Evolutionary conservation across 1,140 invertebrate species (phyloP), one percentile per base, ranked within the genome.

Genomic region (Pogonognathellus flavescens): DNA sequence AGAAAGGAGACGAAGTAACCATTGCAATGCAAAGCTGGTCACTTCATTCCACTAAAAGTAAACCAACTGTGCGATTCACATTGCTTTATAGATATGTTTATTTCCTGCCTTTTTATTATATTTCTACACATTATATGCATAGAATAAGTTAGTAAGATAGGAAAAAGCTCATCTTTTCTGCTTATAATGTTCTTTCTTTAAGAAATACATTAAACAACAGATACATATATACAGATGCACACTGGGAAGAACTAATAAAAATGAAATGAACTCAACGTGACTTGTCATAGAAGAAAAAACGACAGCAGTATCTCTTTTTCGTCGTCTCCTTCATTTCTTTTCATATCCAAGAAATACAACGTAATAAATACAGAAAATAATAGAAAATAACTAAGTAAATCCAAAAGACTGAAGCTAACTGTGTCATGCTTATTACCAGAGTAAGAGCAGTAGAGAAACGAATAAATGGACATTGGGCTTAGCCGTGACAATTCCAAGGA

Each of bases 1-100:
- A 70, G 49, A 70, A 83, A 66, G 16, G 53, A 18, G 55, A 55
- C 4, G n/a, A 66, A 70, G 82, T 70, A 52, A 22, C 31, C 70
- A 49, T 50, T 50, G 14, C 70, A 76, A 76, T 76, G 70, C 31
- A 76, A 76, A 18, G 14, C 41, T 76, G 62, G 62, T 31, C 70
- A 76, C 31, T 76, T 49, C 70, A 76, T 66, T 66, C 62, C 20
- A 66, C 62, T 66, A 66, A 66, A 66, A 66, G 62, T 66, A 66
- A 66, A 66, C 62, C 62, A 66, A 66, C 62, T 66, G 62, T 66
- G 62, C 25, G 62, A 25, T 66, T 66, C 62, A 66, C 20, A 66
- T 66, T 66, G 22, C 31, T 20, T 66, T 25, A 13, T 66, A 25
- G 0, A 60, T 60, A 8, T 20, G 6, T 60, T 20, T 60, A 20